phyloP scores from a whole-genome alignment of 1,140 invertebrate genomes.

The Drosophila oshimai region DNA sequence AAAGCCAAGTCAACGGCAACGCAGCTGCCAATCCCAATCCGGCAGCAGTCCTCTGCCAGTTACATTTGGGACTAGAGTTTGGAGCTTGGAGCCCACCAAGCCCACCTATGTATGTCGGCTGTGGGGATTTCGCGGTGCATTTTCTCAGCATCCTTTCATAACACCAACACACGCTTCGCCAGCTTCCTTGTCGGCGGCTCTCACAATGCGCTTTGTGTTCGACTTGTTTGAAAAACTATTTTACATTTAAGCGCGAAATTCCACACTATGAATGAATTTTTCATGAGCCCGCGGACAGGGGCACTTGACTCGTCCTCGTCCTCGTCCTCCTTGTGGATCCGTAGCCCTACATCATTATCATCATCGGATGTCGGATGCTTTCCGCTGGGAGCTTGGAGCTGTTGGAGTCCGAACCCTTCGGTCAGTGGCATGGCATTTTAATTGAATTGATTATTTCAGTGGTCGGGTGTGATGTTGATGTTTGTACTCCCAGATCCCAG shows the following conservation, averaged over 20 bases:
- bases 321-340: not conserved
- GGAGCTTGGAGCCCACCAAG: not conserved
- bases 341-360: conserved; percentile 49
- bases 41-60: conserved; percentile 8
- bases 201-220: conserved; percentile 76
- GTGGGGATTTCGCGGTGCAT: conserved; percentile 55
- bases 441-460: conserved; percentile 80
- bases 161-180: conserved; percentile 21
- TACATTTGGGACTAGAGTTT: conserved; percentile 33
- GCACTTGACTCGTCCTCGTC: conserved; percentile 25
- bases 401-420: conserved; percentile 41
- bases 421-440: conserved; percentile 76
- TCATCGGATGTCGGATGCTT: conserved; percentile 24
- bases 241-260: conserved; percentile 82
- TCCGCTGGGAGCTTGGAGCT: conserved; percentile 26
- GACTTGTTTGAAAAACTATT: conserved; percentile 81
- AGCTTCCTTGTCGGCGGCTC: conserved; percentile 56
- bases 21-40: conserved; percentile 51
- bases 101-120: conserved; percentile 27
- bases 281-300: conserved; percentile 59
- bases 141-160: conserved; percentile 74
- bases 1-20: conserved; percentile 44
- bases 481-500: conserved; percentile 28
- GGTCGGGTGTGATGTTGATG: conserved; percentile 71
- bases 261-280: conserved; percentile 82